Base-by-base conservation (phyloP, 2,888 invertebrate species). In the Pristionchus mayeri region DNA sequence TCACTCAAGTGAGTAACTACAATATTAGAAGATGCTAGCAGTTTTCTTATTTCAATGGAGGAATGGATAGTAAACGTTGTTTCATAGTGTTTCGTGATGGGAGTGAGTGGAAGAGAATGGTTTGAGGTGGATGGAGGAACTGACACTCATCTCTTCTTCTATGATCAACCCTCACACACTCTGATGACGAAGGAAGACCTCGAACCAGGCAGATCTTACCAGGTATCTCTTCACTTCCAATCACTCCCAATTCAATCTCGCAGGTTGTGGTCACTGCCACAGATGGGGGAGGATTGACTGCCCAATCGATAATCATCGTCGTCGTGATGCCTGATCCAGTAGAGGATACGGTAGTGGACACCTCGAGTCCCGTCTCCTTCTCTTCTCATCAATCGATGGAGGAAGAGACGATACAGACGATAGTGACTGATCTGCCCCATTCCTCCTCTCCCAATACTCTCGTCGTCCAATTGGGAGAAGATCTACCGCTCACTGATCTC, bases 341-440 rank as follows among this genome's bases (percentile, higher is more conserved):
- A n/a, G n/a, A n/a, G n/a, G n/a, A n/a, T n/a, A n/a, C n/a, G n/a
- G 75, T 84, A n/a, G 37, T 21, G 16, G 63, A 60, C 3, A n/a
- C 71, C 11, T 78, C 50, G 3, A 9, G 18, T 78, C 16, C 52
- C 79, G 27, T 79, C n/a, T 40, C 54, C 30, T 34, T 79, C 11
- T 44, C 52, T 21, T 44, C 40, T 13, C 52, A 50, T 50, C 78
- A 78, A 78, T 78, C 52, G n/a, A 37, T 54, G 4, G 84, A 40
- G 27, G 90, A 90, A 80, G 90, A 90, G 85, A 90, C 90, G 21
- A 90, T 91, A 21, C 91, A 90, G 78, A 91, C 91, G n/a, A 89
- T 92, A 54, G 89, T 91, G 24, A 91, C 91, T 7, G 92, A 92
- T 81, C 88, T 92, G 27, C 87, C 86, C 75, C 92, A 92, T 87